Conservation (phyloP, 2,797 vertebrate species). For the Sebastes cheni region DNA sequence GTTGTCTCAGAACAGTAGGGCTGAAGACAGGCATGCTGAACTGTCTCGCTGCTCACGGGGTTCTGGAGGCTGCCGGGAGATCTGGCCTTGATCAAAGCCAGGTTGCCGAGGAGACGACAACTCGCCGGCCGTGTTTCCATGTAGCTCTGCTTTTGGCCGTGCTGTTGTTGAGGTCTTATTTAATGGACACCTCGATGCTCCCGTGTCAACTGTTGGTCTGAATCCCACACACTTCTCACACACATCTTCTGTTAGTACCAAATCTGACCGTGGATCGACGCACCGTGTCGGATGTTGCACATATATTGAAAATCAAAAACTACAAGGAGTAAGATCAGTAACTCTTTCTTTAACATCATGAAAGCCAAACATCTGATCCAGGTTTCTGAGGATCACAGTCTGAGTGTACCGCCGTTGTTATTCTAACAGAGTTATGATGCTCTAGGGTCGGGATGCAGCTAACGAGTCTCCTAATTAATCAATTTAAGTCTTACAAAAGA, state of each 20-base stretch:
- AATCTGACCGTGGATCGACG: background rate
- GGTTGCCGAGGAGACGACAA: conserved; percentile 62
- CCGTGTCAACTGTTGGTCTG: background rate
- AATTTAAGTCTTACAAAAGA: background rate
- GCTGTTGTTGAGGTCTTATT: conserved; percentile 21
- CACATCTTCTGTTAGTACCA: conserved; percentile 5
- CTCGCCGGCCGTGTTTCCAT: conserved; percentile 56
- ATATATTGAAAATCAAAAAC: conserved; percentile 7
- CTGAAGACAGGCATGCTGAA: conserved; percentile 59
- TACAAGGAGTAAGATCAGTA: background rate
- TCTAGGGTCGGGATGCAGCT: background rate
- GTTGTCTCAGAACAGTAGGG: conserved; percentile 64
- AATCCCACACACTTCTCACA: background rate
- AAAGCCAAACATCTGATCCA: background rate
- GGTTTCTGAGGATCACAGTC: background rate
- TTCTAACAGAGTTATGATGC: background rate
- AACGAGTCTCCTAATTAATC: background rate
- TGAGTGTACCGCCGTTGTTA: background rate
- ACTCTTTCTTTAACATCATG: background rate
- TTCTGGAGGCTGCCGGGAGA: conserved; percentile 54
- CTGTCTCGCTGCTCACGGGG: conserved; percentile 47
- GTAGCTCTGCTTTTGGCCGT: conserved; percentile 11
- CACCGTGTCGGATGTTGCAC: background rate
- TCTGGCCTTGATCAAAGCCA: conserved; percentile 75
- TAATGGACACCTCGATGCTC: conserved; percentile 16